These are phyloP conservation scores for Sebastes minor DNA, from an alignment of 2,797 vertebrate genomes.

Conservation along the genomic window DNA sequence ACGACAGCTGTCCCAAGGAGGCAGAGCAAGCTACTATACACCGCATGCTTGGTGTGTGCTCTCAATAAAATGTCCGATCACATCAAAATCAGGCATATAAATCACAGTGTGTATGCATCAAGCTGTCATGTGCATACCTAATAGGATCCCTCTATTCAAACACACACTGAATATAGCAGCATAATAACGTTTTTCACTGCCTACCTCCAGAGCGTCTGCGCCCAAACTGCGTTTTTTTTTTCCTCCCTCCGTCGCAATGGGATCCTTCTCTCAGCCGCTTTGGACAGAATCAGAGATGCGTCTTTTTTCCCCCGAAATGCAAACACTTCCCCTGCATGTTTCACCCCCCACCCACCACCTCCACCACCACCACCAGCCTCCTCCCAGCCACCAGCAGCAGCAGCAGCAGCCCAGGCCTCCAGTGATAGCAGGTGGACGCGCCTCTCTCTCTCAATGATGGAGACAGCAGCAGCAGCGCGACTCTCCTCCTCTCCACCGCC, in stretches of 20 bases:
- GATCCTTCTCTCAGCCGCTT: slow-evolving; percentile 70
- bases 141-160: slow-evolving; percentile 43
- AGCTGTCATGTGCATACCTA: slow-evolving; percentile 67
- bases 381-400: slow-evolving; percentile 15
- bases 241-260: slow-evolving; percentile 66
- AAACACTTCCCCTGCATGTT: slow-evolving; percentile 86
- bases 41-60: slow-evolving; percentile 67
- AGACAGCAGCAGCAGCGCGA: slow-evolving; percentile 81
- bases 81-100: slow-evolving; percentile 40
- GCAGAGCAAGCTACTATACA: slow-evolving; percentile 68
- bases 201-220: slow-evolving; percentile 76
- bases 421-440: slow-evolving; percentile 89
- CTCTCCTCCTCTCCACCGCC: slow-evolving; percentile 79
- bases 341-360: slow-evolving; percentile 32
- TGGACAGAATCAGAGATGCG: slow-evolving; percentile 76
- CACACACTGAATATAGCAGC: slow-evolving; percentile 54
- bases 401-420: slow-evolving; percentile 81
- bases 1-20: slow-evolving; percentile 79
- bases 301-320: slow-evolving; percentile 78
- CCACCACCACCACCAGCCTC: slow-evolving; percentile 2
- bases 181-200: slow-evolving; percentile 67
- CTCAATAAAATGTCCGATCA: slow-evolving; percentile 70
- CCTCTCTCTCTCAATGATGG: slow-evolving; percentile 88
- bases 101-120: slow-evolving; percentile 46
- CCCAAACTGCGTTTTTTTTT: slow-evolving; percentile 69